Evolutionary conservation across 1,140 invertebrate genomes (phyloP).

Genomic region (Chelonus insularis): DNA sequence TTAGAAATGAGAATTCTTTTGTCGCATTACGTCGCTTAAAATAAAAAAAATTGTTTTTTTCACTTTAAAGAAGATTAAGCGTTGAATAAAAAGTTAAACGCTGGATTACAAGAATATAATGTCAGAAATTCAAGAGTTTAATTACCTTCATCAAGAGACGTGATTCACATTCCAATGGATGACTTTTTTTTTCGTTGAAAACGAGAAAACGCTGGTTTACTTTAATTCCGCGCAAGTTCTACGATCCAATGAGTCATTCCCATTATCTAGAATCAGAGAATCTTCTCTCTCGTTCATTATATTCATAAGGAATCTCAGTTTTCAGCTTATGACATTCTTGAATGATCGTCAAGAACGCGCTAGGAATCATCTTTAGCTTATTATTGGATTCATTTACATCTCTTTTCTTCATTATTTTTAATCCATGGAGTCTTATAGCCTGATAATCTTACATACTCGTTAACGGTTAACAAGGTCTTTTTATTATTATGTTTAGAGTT

Average conservation of each 20-base stretch:
- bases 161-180: conserved; percentile 14
- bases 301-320: conserved; percentile 22
- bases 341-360: conserved; percentile 32
- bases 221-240: conserved; percentile 4
- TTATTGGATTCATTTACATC: conserved; percentile 27
- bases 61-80: too few relatives aligned
- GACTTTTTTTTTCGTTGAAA: not conserved
- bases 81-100: too few relatives aligned
- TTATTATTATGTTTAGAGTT: too few relatives aligned
- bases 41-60: too few relatives aligned
- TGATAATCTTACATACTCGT: too few relatives aligned
- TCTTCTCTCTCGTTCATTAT: conserved; percentile 18
- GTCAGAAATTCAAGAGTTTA: not conserved
- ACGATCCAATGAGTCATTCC: conserved; percentile 16
- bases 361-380: conserved; percentile 30
- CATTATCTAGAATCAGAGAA: conserved; percentile 8
- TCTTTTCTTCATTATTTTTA: conserved; percentile 10
- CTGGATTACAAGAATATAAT: not conserved
- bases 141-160: conserved; percentile 1
- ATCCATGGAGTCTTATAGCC: too few relatives aligned
- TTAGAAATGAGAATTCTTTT: too few relatives aligned
- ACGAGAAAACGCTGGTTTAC: too few relatives aligned
- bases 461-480: too few relatives aligned
- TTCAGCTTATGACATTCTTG: conserved; percentile 37
- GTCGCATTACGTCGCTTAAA: too few relatives aligned